These are phyloP conservation scores for Orcinus orca DNA, from an alignment of 2,113 vertebrate species.

Conservation along the genomic window DNA sequence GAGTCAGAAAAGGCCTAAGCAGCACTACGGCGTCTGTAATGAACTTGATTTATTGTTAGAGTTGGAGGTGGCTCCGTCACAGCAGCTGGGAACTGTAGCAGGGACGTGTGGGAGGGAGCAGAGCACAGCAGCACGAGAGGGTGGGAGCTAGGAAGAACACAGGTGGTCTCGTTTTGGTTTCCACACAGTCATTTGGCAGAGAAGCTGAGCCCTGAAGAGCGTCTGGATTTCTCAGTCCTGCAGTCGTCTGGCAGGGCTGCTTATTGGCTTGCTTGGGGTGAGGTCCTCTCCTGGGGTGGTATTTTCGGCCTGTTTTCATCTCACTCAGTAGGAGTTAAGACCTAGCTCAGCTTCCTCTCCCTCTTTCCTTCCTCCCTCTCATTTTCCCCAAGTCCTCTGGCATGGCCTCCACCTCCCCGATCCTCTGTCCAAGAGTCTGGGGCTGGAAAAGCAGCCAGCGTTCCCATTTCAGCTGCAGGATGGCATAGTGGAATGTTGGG, in stretches of 20 bases:
- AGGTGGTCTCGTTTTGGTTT: conserved; percentile 46
- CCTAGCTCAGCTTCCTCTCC: conserved; percentile 33
- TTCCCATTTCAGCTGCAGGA: conserved; percentile 71
- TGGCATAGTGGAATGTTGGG: conserved; percentile 66
- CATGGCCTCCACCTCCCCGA: conserved; percentile 50
- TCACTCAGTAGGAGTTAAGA: conserved; percentile 14
- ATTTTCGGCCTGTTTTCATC: conserved; percentile 28
- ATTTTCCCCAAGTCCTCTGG: conserved; percentile 53
- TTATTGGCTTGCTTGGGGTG: conserved; percentile 50
- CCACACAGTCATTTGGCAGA: conserved; percentile 51
- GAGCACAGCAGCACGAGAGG: conserved; percentile 47
- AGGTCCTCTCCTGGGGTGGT: conserved; percentile 42
- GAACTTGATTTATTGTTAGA: conserved; percentile 77
- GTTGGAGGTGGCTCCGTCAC: conserved; percentile 68
- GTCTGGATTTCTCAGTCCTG: conserved; percentile 46
- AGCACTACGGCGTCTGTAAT: conserved; percentile 44
- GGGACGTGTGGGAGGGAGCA: conserved; percentile 56
- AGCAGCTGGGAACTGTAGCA: conserved; percentile 68
- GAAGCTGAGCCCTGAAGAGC: conserved; percentile 33
- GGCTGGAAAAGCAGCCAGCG: conserved; percentile 59
- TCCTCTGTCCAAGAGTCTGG: conserved; percentile 45
- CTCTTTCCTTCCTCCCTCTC: conserved; percentile 17
- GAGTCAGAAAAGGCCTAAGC: conserved; percentile 38
- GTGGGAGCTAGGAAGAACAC: conserved; percentile 54
- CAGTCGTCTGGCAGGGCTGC: conserved; percentile 36